These are phyloP conservation scores for Lasioglossum figueresi DNA, from an alignment of 2,888 invertebrate genomes.

Conservation along the genomic window DNA sequence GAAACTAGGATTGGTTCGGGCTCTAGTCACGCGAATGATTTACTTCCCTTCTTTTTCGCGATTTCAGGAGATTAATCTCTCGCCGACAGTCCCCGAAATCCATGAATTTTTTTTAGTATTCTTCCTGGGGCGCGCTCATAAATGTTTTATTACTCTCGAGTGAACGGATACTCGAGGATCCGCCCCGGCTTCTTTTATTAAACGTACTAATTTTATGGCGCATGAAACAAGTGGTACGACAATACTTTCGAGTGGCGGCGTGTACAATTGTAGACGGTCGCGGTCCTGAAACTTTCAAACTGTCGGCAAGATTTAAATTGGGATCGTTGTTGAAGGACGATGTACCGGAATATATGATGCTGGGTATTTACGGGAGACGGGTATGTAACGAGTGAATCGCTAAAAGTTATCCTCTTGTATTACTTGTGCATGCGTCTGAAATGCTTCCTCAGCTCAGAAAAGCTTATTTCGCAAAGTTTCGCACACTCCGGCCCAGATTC, in stretches of 20 bases:
- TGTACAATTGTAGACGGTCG: background rate
- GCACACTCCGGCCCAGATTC: background rate
- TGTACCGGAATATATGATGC: slow-evolving; percentile 34
- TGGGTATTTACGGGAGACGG: background rate
- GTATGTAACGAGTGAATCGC: background rate
- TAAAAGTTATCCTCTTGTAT: too few species aligned
- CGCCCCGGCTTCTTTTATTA: background rate
- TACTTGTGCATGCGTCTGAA: too few species aligned
- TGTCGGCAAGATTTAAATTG: slow-evolving; percentile 21
- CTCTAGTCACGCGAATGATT: background rate
- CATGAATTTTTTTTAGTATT: too few species aligned
- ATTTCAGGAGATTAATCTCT: background rate
- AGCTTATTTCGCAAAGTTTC: too few species aligned
- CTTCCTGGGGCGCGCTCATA: too few species aligned
- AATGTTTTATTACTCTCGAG: background rate
- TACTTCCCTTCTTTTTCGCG: background rate
- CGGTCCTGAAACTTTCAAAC: background rate
- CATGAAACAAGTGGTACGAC: background rate
- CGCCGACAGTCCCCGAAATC: background rate
- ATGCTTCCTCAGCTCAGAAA: too few species aligned
- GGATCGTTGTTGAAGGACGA: background rate
- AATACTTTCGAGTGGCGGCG: background rate
- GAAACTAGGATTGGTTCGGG: background rate
- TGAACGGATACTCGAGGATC: background rate
- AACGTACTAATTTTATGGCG: background rate